A percentile compares a stretch with the other conserved stretches of the same genome.
Evolutionary conservation across 1,140 invertebrate genomes (phyloP).

Genomic region (Melanaphis sacchari): DNA sequence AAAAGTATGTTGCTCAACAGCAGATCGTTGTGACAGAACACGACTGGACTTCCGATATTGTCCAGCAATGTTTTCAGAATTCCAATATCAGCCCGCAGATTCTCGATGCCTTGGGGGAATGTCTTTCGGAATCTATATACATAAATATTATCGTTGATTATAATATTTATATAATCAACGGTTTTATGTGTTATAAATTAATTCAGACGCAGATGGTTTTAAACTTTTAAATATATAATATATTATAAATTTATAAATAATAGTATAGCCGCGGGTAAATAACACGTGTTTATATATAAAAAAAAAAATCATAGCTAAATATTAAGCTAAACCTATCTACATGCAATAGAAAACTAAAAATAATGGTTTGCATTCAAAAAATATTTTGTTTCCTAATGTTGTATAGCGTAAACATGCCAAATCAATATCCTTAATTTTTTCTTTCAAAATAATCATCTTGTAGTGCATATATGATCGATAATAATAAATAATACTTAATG

Average conservation of each 20-base stretch:
- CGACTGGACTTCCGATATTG: conserved; percentile 77
- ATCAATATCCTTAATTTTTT: not conserved
- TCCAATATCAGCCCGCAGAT: conserved; percentile 74
- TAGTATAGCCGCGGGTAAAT: not conserved
- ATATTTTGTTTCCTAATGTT: not conserved
- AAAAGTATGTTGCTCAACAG: conserved; percentile 93
- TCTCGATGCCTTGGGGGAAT: conserved; percentile 71
- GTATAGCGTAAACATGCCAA: not conserved
- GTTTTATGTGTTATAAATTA: not conserved
- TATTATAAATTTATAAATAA: too few relatives aligned
- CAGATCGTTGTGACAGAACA: conserved; percentile 98
- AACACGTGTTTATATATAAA: too few relatives aligned
- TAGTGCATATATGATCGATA: too few relatives aligned
- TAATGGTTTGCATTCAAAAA: not conserved
- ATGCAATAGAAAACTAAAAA: not conserved
- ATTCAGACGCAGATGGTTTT: not conserved
- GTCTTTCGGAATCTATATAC: conserved; percentile 72
- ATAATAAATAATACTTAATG: not conserved
- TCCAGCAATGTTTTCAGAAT: conserved; percentile 73
- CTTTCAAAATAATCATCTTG: not conserved
- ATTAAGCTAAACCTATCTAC: not conserved
- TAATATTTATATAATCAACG: too few relatives aligned
- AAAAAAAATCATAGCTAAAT: not conserved
- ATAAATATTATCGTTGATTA: not conserved
- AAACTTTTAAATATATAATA: not conserved